Evolutionary conservation across 2,113 vertebrate genomes (phyloP).

Genomic region (Phalacrocorax brasilianus): DNA sequence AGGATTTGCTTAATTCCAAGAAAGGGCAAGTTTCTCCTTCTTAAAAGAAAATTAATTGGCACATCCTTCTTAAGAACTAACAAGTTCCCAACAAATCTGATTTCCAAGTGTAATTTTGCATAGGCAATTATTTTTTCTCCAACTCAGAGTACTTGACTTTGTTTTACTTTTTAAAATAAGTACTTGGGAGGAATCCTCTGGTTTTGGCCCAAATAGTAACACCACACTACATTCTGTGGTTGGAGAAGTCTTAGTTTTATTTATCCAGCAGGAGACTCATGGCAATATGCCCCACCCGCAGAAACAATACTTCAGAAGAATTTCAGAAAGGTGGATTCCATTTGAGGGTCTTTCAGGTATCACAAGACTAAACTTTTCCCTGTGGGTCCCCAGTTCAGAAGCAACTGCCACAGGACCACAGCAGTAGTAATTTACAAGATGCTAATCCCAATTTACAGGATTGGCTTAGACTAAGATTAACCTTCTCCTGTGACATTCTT

Average conservation of each 20-base stretch:
- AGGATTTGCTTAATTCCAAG: constrained; percentile 49
- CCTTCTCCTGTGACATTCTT: not conserved
- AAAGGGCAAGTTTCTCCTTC: not conserved
- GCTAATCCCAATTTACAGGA: not conserved
- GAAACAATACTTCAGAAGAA: not conserved
- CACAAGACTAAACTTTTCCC: not conserved
- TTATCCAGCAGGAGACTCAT: not conserved
- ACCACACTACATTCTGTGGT: not conserved
- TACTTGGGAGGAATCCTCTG: not conserved
- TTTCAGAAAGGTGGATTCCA: not conserved
- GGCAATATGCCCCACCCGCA: not conserved
- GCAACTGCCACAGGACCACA: not conserved
- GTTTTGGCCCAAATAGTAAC: not conserved
- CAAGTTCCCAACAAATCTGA: not conserved
- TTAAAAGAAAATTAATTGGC: constrained; percentile 8
- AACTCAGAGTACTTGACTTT: not conserved
- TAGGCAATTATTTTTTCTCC: not conserved
- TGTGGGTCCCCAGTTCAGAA: not conserved
- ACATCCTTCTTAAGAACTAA: not conserved
- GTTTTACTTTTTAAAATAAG: not conserved
- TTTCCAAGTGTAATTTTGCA: not conserved
- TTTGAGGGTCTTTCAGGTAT: not conserved
- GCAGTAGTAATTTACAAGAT: not conserved
- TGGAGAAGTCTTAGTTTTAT: not conserved
- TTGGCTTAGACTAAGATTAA: not conserved